Evolutionary conservation across 2,113 vertebrate genomes (phyloP).

Genomic region (Semicossyphus pulcher): DNA sequence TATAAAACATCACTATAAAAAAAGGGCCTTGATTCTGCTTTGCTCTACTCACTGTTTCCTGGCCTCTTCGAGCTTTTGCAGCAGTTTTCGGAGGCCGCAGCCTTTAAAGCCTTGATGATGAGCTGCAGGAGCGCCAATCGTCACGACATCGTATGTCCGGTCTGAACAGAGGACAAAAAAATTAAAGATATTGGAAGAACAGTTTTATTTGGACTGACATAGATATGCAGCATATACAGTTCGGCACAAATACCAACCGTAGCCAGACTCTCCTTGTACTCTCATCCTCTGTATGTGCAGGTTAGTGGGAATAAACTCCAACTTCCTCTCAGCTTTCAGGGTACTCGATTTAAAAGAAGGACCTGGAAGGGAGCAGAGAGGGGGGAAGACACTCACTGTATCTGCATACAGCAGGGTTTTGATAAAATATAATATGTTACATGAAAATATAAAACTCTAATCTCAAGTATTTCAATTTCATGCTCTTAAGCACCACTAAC

Average conservation of each 20-base stretch:
- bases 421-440: background rate
- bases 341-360: conserved; percentile 98
- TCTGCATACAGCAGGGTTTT: background rate
- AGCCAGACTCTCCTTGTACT: conserved; percentile 95
- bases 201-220: background rate
- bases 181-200: background rate
- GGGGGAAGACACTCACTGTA: background rate
- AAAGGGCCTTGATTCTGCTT: background rate
- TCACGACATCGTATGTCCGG: conserved; percentile 96
- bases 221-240: background rate
- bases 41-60: conserved; percentile 93
- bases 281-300: conserved; percentile 98
- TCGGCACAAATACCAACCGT: conserved; percentile 80
- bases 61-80: conserved; percentile 96
- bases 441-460: no score
- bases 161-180: conserved; percentile 78
- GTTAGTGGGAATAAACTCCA: conserved; percentile 98
- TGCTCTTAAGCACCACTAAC: no score
- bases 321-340: conserved; percentile 94
- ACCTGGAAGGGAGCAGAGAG: conserved; percentile 79
- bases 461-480: no score
- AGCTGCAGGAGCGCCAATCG: conserved; percentile 95
- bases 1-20: conserved; percentile 4
- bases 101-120: conserved; percentile 98
- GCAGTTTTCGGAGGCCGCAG: conserved; percentile 92